Evolutionary conservation across 2,113 vertebrate genomes (phyloP).

Genomic region (Oreochromis tanganicae): DNA sequence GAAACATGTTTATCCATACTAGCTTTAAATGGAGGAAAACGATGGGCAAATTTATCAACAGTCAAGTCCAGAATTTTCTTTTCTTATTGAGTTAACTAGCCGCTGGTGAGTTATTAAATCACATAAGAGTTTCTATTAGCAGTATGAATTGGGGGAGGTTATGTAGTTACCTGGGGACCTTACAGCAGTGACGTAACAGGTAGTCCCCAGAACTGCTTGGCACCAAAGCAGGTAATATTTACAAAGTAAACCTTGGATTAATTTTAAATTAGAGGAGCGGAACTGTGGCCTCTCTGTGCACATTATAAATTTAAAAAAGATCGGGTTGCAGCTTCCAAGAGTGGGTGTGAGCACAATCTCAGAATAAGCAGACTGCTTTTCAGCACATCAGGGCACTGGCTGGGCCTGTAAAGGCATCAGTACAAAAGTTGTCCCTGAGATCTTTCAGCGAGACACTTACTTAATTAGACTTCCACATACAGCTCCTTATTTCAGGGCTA

Average conservation of each 20-base stretch:
- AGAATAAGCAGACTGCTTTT: not conserved
- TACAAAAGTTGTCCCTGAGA: constrained; percentile 17
- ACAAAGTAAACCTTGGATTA: not conserved
- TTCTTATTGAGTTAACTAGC: not conserved
- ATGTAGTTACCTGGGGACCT: not conserved
- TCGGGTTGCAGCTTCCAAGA: not conserved
- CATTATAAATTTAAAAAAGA: not conserved
- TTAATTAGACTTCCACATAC: not conserved
- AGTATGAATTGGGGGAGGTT: not conserved
- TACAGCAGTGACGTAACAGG: not conserved
- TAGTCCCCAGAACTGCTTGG: not conserved
- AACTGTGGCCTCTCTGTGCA: not conserved
- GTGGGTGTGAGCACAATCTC: not conserved
- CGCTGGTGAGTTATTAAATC: not conserved
- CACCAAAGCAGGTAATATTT: not conserved
- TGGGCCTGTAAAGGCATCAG: not conserved
- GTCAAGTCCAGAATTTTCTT: not conserved
- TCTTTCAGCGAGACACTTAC: not conserved
- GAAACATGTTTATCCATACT: not conserved
- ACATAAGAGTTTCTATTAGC: not conserved
- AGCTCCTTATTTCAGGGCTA: not conserved
- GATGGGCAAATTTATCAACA: not conserved
- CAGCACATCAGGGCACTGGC: not conserved
- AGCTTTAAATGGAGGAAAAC: not conserved
- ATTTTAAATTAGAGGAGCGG: not conserved